phyloP scores from a whole-genome alignment of 2,888 invertebrate genomes.

The Piscicola geometra region DNA sequence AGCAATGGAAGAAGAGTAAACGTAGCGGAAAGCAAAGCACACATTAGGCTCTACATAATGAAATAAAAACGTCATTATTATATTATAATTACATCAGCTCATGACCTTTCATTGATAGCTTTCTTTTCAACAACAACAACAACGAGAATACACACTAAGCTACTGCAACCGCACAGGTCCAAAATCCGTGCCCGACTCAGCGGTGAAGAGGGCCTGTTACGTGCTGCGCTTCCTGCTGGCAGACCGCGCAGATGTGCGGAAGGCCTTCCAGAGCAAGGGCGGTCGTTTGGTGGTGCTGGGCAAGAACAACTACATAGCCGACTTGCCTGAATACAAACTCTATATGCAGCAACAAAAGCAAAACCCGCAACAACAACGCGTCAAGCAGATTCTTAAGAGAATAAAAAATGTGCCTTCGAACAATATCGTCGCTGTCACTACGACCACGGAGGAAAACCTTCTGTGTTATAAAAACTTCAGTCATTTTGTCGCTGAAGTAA shows the following conservation, averaged over 20 bases:
- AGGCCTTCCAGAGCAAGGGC: constrained; percentile 45
- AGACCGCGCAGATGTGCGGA: constrained; percentile 45
- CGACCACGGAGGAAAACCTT: constrained; percentile 47
- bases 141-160: not conserved
- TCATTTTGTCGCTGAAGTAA: no score
- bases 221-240: constrained; percentile 48
- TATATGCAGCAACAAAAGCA: constrained; percentile 31
- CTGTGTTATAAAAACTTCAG: constrained; percentile 41
- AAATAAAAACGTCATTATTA: no score
- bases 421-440: constrained; percentile 44
- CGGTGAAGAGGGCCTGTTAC: constrained; percentile 48
- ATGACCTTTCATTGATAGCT: no score
- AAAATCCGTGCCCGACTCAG: constrained; percentile 44
- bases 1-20: no score
- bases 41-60: no score
- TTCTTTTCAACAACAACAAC: not conserved
- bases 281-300: constrained; percentile 48
- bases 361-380: not conserved
- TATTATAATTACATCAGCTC: no score
- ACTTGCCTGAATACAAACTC: constrained; percentile 47
- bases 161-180: constrained; percentile 41
- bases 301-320: constrained; percentile 41
- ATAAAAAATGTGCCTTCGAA: constrained; percentile 45
- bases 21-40: no score
- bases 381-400: not conserved